These are phyloP conservation scores for Anser brachyrhynchus DNA, from an alignment of 2,113 vertebrate species.

Conservation along the genomic window DNA sequence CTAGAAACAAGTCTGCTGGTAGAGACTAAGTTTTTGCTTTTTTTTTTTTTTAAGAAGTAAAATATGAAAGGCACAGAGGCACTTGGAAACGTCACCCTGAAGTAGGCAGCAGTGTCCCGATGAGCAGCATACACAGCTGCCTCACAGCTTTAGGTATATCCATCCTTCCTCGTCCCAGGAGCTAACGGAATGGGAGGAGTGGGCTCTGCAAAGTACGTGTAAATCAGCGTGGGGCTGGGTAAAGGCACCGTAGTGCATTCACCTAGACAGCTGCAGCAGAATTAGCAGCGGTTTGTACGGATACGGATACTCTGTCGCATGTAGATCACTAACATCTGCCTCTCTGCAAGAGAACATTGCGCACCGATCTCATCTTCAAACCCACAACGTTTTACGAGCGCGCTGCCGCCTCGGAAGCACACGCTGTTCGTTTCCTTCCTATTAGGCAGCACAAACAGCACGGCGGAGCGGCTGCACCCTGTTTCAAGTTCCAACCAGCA, in stretches of 20 bases:
- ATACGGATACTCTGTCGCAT: neutral
- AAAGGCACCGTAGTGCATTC: neutral
- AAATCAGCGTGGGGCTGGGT: neutral
- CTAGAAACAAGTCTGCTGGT: neutral
- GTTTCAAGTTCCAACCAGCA: neutral
- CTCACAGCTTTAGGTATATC: neutral
- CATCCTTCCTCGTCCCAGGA: neutral
- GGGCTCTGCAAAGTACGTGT: neutral
- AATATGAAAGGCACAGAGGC: neutral
- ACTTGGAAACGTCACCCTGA: neutral
- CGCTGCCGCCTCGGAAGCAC: neutral
- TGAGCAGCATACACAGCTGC: accelerated
- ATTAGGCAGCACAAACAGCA: neutral
- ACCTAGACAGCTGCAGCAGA: neutral
- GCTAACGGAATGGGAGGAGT: neutral
- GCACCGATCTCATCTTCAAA: neutral
- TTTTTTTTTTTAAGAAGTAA: neutral
- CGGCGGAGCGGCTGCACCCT: neutral
- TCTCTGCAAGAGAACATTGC: neutral
- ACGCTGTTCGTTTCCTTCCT: neutral
- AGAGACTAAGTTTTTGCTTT: neutral
- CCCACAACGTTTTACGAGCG: neutral
- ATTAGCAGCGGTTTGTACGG: neutral
- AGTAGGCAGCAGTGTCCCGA: neutral
- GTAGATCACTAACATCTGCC: neutral